A percentile compares a stretch with the other conserved stretches of the same genome.
Evolutionary conservation across 1,140 invertebrate species (phyloP).

Genomic region (Pseudomyrmex flavicornis): DNA sequence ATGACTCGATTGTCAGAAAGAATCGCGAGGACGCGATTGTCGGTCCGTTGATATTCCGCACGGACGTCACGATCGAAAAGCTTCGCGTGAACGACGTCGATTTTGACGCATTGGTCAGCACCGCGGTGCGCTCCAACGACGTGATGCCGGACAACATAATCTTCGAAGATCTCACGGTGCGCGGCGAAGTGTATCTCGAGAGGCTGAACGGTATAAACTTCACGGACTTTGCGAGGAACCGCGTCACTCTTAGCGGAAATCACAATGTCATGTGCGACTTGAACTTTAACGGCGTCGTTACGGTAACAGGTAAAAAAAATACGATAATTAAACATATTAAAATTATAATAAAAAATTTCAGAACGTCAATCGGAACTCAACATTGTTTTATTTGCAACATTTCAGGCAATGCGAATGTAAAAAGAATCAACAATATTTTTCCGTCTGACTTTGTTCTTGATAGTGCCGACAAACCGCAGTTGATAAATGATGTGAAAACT

Average conservation of each 20-base stretch:
- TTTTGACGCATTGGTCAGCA: conserved; percentile 63
- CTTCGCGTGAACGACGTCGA: conserved; percentile 58
- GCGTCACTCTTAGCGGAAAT: conserved; percentile 71
- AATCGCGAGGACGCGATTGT: conserved; percentile 64
- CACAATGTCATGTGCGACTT: conserved; percentile 71
- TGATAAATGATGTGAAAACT: conserved; percentile 71
- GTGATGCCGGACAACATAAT: conserved; percentile 66
- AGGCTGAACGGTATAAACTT: conserved; percentile 74
- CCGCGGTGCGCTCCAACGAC: conserved; percentile 41
- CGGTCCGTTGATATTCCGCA: conserved; percentile 64
- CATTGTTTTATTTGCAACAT: not conserved
- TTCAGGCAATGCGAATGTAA: conserved; percentile 61
- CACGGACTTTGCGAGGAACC: conserved; percentile 70
- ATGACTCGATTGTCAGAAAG: conserved; percentile 69
- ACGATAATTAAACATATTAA: not conserved
- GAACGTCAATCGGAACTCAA: not conserved
- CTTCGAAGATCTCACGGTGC: conserved; percentile 72
- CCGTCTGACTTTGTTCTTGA: conserved; percentile 72
- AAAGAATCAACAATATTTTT: conserved; percentile 71
- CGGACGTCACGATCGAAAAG: conserved; percentile 62
- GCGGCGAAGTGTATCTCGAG: conserved; percentile 61
- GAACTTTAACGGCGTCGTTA: conserved; percentile 71
- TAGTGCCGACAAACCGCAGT: conserved; percentile 52
- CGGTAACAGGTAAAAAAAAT: conserved; percentile 63
- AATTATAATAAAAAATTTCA: not conserved